Conservation (phyloP, 2,113 vertebrate species). For the Rhinopithecus roxellana region DNA sequence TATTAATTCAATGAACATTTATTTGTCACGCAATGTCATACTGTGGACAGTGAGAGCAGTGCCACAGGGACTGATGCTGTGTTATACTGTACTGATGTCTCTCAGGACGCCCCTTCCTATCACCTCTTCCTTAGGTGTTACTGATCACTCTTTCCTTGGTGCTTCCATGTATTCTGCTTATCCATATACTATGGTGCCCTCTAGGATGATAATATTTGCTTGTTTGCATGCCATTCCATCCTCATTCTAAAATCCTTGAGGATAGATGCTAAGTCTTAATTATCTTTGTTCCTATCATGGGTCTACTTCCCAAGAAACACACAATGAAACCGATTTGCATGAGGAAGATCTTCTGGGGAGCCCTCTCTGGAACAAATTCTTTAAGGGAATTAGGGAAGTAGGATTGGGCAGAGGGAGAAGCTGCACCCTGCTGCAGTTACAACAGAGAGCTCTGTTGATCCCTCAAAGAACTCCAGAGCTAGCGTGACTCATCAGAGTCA, state of each 20-base stretch:
- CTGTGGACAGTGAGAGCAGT: accelerated
- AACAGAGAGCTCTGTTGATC: background rate
- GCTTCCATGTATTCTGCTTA: too few species aligned
- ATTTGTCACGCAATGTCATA: background rate
- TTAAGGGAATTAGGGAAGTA: accelerated
- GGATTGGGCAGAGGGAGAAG: background rate
- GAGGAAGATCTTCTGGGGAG: background rate
- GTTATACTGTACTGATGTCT: background rate
- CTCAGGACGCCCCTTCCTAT: background rate
- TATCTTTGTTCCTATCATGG: background rate
- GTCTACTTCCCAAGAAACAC: background rate
- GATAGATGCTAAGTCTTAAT: background rate
- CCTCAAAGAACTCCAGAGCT: background rate
- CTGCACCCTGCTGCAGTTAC: accelerated
- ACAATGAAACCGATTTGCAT: background rate
- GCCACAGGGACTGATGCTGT: background rate
- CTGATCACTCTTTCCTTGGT: background rate
- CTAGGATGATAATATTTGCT: background rate
- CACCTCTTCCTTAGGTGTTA: background rate
- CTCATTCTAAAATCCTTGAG: background rate
- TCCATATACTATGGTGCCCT: too few species aligned
- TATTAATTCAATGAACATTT: background rate
- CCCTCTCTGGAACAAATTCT: background rate
- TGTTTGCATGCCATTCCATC: background rate
- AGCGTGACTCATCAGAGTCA: background rate